A percentile compares a stretch with the other conserved stretches of the same genome.
phyloP scores from a whole-genome alignment of 2,797 vertebrate species.

The Phrynocephalus vlangalii region DNA sequence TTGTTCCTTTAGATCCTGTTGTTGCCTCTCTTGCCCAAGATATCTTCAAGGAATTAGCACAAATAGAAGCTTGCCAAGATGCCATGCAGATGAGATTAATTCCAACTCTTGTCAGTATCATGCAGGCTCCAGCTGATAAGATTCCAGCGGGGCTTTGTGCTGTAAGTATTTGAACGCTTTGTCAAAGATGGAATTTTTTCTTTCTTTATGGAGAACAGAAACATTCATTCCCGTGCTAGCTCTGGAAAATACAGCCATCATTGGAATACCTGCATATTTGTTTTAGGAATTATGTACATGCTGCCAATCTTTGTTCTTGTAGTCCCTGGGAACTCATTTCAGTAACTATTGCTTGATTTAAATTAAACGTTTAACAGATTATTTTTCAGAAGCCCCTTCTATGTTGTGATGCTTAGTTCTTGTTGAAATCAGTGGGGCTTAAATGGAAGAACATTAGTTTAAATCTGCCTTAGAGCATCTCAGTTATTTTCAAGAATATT shows the following conservation, averaged over 20 bases:
- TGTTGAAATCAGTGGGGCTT: neutral
- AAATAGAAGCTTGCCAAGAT: conserved; percentile 96
- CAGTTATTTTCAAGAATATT: neutral
- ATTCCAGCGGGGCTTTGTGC: conserved; percentile 95
- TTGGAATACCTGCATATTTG: neutral
- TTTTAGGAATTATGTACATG: neutral
- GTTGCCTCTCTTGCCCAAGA: conserved; percentile 97
- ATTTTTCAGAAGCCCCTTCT: no score
- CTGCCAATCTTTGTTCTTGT: neutral
- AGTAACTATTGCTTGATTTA: neutral
- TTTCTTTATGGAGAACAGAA: conserved; percentile 18
- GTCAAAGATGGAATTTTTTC: neutral
- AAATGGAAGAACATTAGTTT: neutral
- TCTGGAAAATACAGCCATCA: neutral
- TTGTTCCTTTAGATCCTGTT: conserved; percentile 88
- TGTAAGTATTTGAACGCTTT: conserved; percentile 79
- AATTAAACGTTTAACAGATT: neutral
- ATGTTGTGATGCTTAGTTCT: neutral
- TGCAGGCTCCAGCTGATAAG: conserved; percentile 98
- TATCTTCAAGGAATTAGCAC: conserved; percentile 97
- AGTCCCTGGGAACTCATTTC: neutral
- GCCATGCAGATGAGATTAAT: conserved; percentile 98
- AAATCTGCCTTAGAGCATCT: no score
- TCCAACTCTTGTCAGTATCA: conserved; percentile 97
- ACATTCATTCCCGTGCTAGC: conserved; percentile 9